Percentiles rank a stretch among this genome's conserved stretches.
Conservation (phyloP, 2,113 vertebrate genomes). For the Percina caprodes region DNA sequence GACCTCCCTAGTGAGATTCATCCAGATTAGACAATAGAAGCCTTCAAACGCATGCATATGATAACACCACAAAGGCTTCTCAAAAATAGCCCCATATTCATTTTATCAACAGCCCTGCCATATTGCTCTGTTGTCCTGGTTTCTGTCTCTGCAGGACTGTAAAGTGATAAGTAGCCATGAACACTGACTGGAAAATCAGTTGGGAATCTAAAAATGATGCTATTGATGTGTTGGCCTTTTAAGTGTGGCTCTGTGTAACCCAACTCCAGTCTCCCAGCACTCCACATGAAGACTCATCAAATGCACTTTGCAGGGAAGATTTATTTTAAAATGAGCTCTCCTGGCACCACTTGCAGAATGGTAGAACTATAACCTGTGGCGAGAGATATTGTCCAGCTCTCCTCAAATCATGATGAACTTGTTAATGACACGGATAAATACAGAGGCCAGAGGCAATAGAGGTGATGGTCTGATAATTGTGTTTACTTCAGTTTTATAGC, state of each 20-base stretch:
- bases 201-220: constrained; percentile 73
- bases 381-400: constrained; percentile 35
- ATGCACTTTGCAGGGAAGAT: constrained; percentile 50
- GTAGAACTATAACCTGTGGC: constrained; percentile 20
- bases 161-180: constrained; percentile 67
- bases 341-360: constrained; percentile 28
- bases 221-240: constrained; percentile 78
- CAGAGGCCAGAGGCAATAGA: constrained; percentile 5
- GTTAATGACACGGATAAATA: constrained; percentile 35
- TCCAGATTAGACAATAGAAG: constrained; percentile 63
- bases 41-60: constrained; percentile 46
- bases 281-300: constrained; percentile 59
- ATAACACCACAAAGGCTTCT: constrained; percentile 58
- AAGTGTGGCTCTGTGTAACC: constrained; percentile 68
- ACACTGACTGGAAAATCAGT: constrained; percentile 52
- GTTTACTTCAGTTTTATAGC: constrained; percentile 51
- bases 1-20: constrained; percentile 67
- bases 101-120: constrained; percentile 40
- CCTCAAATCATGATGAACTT: constrained; percentile 47
- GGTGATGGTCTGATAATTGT: constrained; percentile 45
- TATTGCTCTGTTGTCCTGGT: constrained; percentile 52
- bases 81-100: constrained; percentile 50
- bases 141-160: constrained; percentile 55
- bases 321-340: constrained; percentile 30
- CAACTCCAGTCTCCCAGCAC: constrained; percentile 43